These are phyloP conservation scores for Galeruca laticollis DNA, from an alignment of 2,888 invertebrate genomes.

Conservation along the genomic window DNA sequence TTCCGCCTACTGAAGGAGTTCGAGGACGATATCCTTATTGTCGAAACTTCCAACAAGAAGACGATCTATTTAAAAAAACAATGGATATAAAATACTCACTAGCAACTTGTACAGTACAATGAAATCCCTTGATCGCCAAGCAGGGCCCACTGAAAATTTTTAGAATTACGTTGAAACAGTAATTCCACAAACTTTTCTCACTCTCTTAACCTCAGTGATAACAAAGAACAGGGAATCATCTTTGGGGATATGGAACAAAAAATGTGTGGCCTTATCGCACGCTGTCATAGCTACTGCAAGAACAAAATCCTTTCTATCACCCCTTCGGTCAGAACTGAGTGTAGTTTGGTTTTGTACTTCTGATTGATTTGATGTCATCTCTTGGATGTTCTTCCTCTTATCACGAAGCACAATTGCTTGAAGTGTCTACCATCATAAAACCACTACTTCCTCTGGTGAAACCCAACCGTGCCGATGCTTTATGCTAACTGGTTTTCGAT, in stretches of 20 bases:
- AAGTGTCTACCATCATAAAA: too few relatives aligned
- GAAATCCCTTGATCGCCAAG: neutral
- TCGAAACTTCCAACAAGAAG: too few relatives aligned
- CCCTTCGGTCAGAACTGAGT: too few relatives aligned
- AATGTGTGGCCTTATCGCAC: neutral
- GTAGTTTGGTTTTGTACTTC: too few relatives aligned
- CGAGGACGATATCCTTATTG: neutral
- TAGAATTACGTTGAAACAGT: conserved; percentile 14
- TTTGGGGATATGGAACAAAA: neutral
- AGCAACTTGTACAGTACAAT: neutral
- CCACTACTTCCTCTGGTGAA: too few relatives aligned
- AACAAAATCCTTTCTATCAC: neutral
- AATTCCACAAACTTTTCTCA: neutral
- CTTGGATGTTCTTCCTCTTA: too few relatives aligned
- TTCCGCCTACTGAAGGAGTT: neutral
- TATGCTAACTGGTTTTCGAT: too few relatives aligned
- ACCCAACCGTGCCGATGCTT: too few relatives aligned
- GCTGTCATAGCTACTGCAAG: neutral
- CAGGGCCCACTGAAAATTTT: conserved; percentile 31
- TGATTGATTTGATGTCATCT: too few relatives aligned
- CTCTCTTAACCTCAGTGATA: neutral
- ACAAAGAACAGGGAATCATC: neutral
- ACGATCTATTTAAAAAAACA: too few relatives aligned
- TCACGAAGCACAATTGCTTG: too few relatives aligned
- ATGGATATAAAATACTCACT: too few relatives aligned